Base-by-base conservation (phyloP, 2,888 invertebrate genomes). In the Aethes cnicana region DNA sequence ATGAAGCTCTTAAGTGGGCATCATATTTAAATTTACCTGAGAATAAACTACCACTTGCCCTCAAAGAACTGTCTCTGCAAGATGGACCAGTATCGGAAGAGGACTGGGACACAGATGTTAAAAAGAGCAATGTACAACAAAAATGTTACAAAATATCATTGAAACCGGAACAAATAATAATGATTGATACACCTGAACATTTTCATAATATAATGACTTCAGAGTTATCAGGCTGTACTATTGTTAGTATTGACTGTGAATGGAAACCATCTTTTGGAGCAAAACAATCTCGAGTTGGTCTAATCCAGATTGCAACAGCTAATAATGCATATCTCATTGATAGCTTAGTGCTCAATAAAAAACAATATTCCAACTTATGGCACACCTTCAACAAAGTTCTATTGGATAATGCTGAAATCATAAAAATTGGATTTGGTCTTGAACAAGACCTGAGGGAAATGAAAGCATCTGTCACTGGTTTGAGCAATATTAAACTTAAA, bases 191-290 rank as follows among this genome's bases (percentile, higher is more conserved):
- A 54, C 77, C 81, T 47, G 75, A 79, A 57, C 81, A 85, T 41
- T 95, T 95, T 72, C 85, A 92, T 66, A 84, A 91, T 32, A 91
- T 95, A 74, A 73, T 94, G 50, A 82, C 91, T 54, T 79, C 83
- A 53, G 83, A 81, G 55, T 76, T 93, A 47, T 68, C 69, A 53
- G 77, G 81, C 57, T 69, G 65, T 58, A 73, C 65, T 64, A 62
- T 95, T 46, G 92, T 97, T 17, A 96, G 96, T 32, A 92, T 97
- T 64, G 97, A 98, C 77, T 94, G 96, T 43, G 97, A 98, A 84
- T 98, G 97, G 97, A 96, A 96, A 74, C 97, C 97, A 25, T 93
- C 93, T 57, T 94, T 95, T 82, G 93, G 93, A 52, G 91, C 92
- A 7, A 91, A 91, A 59, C 92, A 92, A 58, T 92, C 91, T 63